Conservation (phyloP, 2,888 invertebrate genomes). For the Limnephilus auricula region DNA sequence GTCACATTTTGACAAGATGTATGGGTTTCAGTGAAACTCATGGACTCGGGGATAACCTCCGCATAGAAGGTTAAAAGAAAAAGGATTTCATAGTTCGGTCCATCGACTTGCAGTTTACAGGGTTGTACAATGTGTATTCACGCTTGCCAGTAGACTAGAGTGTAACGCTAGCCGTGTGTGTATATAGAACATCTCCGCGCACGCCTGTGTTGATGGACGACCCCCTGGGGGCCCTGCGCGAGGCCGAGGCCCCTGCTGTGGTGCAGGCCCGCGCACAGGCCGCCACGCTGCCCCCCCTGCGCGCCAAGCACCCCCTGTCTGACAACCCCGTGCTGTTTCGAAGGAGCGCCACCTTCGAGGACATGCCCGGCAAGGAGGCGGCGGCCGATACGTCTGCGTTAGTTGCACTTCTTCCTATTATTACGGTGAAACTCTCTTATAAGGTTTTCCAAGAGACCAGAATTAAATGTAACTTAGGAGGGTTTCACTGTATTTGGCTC, state of each 20-base stretch:
- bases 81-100: not conserved
- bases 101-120: not conserved
- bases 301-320: slow-evolving; percentile 75
- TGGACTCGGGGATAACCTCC: too few species aligned
- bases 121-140: not conserved
- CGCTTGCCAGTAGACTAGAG: not conserved
- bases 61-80: too few species aligned
- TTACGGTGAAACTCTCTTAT: not conserved
- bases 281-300: slow-evolving; percentile 68
- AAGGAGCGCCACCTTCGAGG: slow-evolving; percentile 79
- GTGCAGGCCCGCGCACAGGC: slow-evolving; percentile 69
- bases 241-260: slow-evolving; percentile 69
- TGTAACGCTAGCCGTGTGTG: slow-evolving; percentile 42
- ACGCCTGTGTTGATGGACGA: slow-evolving; percentile 95
- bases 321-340: slow-evolving; percentile 85
- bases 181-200: slow-evolving; percentile 81
- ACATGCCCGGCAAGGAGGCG: slow-evolving; percentile 76
- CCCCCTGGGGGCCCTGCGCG: slow-evolving; percentile 89
- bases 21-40: too few species aligned
- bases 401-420: slow-evolving; percentile 57
- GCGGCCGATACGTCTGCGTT: slow-evolving; percentile 74
- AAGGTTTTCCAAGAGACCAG: not conserved
- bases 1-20: too few species aligned
- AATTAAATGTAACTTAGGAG: too few species aligned
- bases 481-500: not conserved